Evolutionary conservation across 2,888 invertebrate genomes (phyloP).

Genomic region (Tineola bisselliella): DNA sequence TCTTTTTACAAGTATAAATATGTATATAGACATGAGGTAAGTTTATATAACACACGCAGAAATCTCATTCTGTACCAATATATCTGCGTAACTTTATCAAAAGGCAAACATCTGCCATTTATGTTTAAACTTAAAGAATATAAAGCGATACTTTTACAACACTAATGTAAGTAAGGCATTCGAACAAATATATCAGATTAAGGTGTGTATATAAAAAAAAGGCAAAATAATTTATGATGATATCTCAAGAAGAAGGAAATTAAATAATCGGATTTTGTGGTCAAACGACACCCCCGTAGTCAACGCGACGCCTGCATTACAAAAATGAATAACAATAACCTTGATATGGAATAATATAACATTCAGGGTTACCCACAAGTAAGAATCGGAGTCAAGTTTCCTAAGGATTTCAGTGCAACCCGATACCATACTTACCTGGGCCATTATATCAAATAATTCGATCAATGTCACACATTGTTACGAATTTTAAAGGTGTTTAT

Average conservation of each 20-base stretch:
- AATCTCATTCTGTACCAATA: too few species aligned
- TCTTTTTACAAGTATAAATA: too few species aligned
- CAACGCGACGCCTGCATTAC: neutral
- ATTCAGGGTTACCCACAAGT: neutral
- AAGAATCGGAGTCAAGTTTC: neutral
- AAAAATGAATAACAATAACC: neutral
- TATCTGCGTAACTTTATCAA: too few species aligned
- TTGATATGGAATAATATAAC: neutral
- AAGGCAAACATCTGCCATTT: too few species aligned
- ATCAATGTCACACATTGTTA: neutral
- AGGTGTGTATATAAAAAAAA: neutral
- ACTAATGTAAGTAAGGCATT: too few species aligned
- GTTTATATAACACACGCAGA: too few species aligned
- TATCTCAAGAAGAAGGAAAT: neutral
- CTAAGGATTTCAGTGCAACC: constrained; percentile 13
- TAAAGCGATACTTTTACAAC: too few species aligned
- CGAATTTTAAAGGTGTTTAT: constrained; percentile 4
- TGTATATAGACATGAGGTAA: too few species aligned
- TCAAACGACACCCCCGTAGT: constrained; percentile 12
- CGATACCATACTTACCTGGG: constrained; percentile 17
- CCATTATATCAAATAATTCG: constrained; percentile 15
- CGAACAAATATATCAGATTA: neutral
- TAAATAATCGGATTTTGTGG: constrained; percentile 13
- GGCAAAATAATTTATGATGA: neutral
- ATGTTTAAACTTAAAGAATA: too few species aligned